These are phyloP conservation scores for Girardinichthys multiradiatus DNA, from an alignment of 2,113 vertebrate species.

Conservation along the genomic window DNA sequence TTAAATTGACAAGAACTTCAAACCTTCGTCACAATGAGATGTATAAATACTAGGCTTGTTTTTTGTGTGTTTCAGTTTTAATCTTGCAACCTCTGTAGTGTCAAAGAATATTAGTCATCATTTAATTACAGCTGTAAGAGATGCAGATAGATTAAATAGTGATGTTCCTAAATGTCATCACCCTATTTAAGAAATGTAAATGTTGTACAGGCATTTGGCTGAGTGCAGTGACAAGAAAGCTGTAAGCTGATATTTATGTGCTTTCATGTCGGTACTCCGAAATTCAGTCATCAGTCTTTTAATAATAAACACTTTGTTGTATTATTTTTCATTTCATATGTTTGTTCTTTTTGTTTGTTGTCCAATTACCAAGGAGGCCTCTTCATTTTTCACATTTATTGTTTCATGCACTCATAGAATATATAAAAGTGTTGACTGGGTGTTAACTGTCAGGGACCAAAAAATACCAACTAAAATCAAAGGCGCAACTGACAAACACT, in stretches of 20 bases:
- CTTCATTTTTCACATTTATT: too few relatives aligned
- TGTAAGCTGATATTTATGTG: constrained; percentile 1
- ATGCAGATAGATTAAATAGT: not conserved
- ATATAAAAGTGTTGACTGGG: too few relatives aligned
- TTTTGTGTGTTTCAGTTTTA: not conserved
- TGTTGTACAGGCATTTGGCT: constrained; percentile 1
- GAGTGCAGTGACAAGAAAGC: not conserved
- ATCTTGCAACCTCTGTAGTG: not conserved
- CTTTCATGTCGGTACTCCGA: not conserved
- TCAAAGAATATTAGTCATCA: not conserved
- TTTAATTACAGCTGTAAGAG: not conserved
- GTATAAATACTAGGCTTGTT: not conserved
- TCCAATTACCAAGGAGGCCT: too few relatives aligned
- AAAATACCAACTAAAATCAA: too few relatives aligned
- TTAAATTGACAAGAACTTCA: not conserved
- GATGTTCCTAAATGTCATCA: not conserved
- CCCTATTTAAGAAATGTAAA: constrained; percentile 6
- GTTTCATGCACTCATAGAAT: too few relatives aligned
- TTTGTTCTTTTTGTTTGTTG: too few relatives aligned
- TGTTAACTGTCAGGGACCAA: too few relatives aligned
- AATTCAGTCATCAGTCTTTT: not conserved
- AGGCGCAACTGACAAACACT: too few relatives aligned
- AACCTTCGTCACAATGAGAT: not conserved
- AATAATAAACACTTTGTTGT: too few relatives aligned
- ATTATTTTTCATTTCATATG: not conserved